Evolutionary conservation across 1,140 invertebrate genomes (phyloP), one percentile per base, ranked within the genome.

Genomic region (Megalopta genalis): DNA sequence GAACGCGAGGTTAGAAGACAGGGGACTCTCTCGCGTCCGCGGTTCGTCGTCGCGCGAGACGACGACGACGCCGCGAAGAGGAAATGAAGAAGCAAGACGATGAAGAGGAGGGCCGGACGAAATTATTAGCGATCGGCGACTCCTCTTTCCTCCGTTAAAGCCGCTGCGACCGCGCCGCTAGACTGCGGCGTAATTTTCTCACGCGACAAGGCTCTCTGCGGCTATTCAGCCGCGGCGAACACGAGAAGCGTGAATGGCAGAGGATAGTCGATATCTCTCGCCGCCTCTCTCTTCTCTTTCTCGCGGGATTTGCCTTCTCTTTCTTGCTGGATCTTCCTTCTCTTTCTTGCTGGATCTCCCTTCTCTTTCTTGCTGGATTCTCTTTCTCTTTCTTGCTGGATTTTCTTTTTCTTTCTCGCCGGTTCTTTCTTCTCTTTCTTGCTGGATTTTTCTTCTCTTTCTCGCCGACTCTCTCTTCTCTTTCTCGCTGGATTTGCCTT

Each of bases 191-290:
- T 70, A 32, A 39, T 42, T 71, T 60, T 27, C 37, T 63, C 27
- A 32, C 27, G 59, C 59, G n/a, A 21, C 37, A 23, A n/a, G 54
- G 39, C 9, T 25, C 6, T 8, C 42, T 10, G 42, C 12, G 62
- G 21, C 21, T 23, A 57, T 57, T 57, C 21, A n/a, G 21, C 6
- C 18, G 8, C 6, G 21, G 32, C 71, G 42, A 16, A 32, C 27
- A 37, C 39, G 21, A 57, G 70, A 69, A 80, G 76, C 79, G 57
- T 89, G 87, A 92, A 91, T 91, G 88, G 84, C 75, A 88, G 88
- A 88, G 88, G 86, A 89, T 86, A 87, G 85, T 89, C 90, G 89
- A 90, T 25, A 21, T n/a, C n/a, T n/a, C n/a, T n/a, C n/a, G n/a
- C n/a, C n/a, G n/a, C n/a, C 57, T 49, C 21, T 16, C 8, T 57